Percentiles rank a stretch among this genome's conserved stretches.
phyloP scores from a whole-genome alignment of 92 coral and sea anemone genomes.

The Galaxea fascicularis region DNA sequence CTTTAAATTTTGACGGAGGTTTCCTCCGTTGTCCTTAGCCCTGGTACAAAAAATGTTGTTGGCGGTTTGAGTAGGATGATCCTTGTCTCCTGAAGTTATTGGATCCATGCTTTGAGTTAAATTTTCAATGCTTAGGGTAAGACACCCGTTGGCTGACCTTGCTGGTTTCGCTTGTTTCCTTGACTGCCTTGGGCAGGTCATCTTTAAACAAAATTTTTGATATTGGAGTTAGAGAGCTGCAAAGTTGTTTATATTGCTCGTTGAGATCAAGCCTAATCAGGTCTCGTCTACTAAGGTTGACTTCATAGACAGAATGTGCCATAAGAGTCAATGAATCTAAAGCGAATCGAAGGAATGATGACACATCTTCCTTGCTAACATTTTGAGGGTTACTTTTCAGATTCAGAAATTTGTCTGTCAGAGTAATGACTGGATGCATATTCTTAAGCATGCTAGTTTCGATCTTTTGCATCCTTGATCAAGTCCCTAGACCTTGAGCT shows the following conservation, averaged over 20 bases:
- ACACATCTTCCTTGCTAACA: slow-evolving; percentile 23
- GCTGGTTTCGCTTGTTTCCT: slow-evolving; percentile 32
- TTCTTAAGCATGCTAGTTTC: too few species aligned
- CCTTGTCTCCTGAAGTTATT: slow-evolving; percentile 17
- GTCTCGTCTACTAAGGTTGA: slow-evolving; percentile 46
- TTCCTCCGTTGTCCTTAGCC: slow-evolving; percentile 10
- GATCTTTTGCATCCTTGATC: too few species aligned
- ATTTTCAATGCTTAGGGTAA: neutral
- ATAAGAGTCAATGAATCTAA: slow-evolving; percentile 57
- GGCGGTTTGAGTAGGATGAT: slow-evolving; percentile 24
- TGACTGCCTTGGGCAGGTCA: slow-evolving; percentile 42
- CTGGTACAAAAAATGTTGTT: slow-evolving; percentile 33
- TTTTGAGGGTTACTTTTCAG: slow-evolving; percentile 31
- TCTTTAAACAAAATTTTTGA: slow-evolving; percentile 48
- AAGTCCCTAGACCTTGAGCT: neutral
- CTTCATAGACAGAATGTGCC: slow-evolving; percentile 55
- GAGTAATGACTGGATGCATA: too few species aligned
- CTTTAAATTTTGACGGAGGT: neutral
- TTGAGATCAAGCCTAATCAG: slow-evolving; percentile 62
- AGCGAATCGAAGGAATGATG: slow-evolving; percentile 33
- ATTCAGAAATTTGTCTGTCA: slow-evolving; percentile 33
- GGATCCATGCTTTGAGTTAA: slow-evolving; percentile 21
- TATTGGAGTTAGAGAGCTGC: slow-evolving; percentile 57
- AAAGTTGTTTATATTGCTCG: slow-evolving; percentile 62
- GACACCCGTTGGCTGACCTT: slow-evolving; percentile 14